Conservation (phyloP, 2,888 invertebrate genomes). For the Drosophila rellima region DNA sequence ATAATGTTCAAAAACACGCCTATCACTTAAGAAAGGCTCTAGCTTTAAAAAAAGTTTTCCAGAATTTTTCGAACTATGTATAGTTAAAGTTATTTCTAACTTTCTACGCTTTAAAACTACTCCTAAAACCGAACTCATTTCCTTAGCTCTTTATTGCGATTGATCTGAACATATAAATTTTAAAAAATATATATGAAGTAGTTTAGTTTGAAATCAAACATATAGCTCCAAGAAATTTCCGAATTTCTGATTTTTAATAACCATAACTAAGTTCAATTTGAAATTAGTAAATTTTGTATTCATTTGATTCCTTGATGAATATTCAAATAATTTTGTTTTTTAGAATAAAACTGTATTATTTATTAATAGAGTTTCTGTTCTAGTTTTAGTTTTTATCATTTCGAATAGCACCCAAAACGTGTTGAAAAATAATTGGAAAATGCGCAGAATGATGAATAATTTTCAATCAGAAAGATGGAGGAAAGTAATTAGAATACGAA, state of each 20-base stretch:
- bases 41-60: not conserved
- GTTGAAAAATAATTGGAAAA: slow-evolving; percentile 1
- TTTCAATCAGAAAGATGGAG: slow-evolving; percentile 18
- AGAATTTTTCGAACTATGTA: too few species aligned
- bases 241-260: too few species aligned
- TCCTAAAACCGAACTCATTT: not conserved
- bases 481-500: slow-evolving; percentile 10
- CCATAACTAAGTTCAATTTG: too few species aligned
- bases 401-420: not conserved
- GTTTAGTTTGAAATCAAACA: too few species aligned
- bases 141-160: too few species aligned
- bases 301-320: too few species aligned
- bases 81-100: not conserved
- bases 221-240: too few species aligned
- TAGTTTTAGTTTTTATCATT: not conserved
- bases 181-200: not conserved
- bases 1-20: too few species aligned
- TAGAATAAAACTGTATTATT: not conserved
- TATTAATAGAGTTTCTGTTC: too few species aligned
- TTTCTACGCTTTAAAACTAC: not conserved
- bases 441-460: slow-evolving; percentile 2
- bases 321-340: too few species aligned
- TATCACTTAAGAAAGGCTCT: not conserved
- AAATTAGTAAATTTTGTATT: too few species aligned
- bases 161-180: not conserved